Evolutionary conservation across 2,888 invertebrate genomes (phyloP).

Genomic region (Drosophila prolongata): DNA sequence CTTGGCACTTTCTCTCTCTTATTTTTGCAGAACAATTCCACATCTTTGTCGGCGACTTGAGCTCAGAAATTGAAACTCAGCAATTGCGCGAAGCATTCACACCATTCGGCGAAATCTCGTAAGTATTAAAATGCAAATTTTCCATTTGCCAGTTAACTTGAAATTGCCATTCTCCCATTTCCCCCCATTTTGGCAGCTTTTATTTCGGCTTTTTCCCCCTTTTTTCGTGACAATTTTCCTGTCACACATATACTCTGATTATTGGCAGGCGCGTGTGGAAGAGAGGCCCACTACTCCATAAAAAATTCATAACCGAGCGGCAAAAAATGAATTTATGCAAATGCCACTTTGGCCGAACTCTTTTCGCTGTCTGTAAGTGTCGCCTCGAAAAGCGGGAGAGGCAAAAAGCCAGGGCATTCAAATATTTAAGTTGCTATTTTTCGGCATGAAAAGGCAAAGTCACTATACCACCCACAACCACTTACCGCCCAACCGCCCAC

Average conservation of each 20-base stretch:
- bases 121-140: slow-evolving; percentile 86
- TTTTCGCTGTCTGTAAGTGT: slow-evolving; percentile 53
- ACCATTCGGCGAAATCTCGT: slow-evolving; percentile 99
- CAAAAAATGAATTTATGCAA: slow-evolving; percentile 70
- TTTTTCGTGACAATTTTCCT: slow-evolving; percentile 34
- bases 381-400: slow-evolving; percentile 23
- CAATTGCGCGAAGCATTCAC: slow-evolving; percentile 98
- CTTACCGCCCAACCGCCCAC: background rate
- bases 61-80: slow-evolving; percentile 99
- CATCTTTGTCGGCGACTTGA: slow-evolving; percentile 99
- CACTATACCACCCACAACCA: slow-evolving; percentile 24
- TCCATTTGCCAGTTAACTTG: slow-evolving; percentile 58
- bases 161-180: slow-evolving; percentile 40
- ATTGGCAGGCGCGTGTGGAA: slow-evolving; percentile 63
- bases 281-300: slow-evolving; percentile 40
- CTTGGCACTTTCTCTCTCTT: slow-evolving; percentile 14
- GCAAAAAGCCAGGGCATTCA: slow-evolving; percentile 49
- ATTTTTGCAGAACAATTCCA: slow-evolving; percentile 97
- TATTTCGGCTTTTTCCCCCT: slow-evolving; percentile 17
- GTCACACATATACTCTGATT: slow-evolving; percentile 50
- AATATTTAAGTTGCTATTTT: slow-evolving; percentile 73
- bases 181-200: slow-evolving; percentile 15
- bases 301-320: slow-evolving; percentile 68
- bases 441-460: slow-evolving; percentile 59
- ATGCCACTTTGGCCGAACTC: slow-evolving; percentile 69